A percentile compares a stretch with the other conserved stretches of the same genome.
Conservation (phyloP, 2,797 vertebrate species). For the Coluber constrictor region DNA sequence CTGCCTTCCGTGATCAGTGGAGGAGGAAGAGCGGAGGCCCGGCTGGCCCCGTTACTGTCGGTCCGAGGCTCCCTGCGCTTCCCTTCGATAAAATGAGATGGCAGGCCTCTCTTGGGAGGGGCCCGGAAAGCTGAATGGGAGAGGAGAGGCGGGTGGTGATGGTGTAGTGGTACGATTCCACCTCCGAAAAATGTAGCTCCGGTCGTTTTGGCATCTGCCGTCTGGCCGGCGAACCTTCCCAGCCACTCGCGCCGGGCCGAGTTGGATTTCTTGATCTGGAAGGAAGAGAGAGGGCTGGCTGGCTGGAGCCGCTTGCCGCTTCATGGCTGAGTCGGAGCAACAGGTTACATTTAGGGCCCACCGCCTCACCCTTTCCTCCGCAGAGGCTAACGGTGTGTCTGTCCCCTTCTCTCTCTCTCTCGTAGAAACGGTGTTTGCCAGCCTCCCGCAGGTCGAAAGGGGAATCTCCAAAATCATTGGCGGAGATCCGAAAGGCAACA, state of each 20-base stretch:
- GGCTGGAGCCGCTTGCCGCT: background rate
- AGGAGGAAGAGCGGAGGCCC: background rate
- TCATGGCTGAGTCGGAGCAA: background rate
- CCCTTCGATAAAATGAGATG: background rate
- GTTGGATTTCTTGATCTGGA: background rate
- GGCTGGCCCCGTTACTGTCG: background rate
- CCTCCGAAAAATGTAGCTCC: background rate
- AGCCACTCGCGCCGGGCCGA: too few species aligned
- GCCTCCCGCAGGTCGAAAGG: conserved; percentile 94
- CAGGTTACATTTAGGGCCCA: background rate
- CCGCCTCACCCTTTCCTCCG: background rate
- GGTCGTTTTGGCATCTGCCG: background rate
- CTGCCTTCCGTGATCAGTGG: background rate
- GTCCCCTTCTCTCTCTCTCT: too few species aligned
- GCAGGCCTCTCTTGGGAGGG: background rate
- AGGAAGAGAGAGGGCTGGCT: too few species aligned
- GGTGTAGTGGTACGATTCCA: background rate
- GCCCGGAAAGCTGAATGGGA: background rate
- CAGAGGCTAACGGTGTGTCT: background rate
- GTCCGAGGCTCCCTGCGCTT: background rate
- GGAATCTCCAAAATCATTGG: conserved; percentile 91
- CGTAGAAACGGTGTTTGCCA: conserved; percentile 88
- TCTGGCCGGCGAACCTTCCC: background rate
- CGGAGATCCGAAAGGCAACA: conserved; percentile 91
- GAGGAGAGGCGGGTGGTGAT: background rate